phyloP scores from a whole-genome alignment of 92 coral and sea anemone genomes.

The Paramuricea clavata region DNA sequence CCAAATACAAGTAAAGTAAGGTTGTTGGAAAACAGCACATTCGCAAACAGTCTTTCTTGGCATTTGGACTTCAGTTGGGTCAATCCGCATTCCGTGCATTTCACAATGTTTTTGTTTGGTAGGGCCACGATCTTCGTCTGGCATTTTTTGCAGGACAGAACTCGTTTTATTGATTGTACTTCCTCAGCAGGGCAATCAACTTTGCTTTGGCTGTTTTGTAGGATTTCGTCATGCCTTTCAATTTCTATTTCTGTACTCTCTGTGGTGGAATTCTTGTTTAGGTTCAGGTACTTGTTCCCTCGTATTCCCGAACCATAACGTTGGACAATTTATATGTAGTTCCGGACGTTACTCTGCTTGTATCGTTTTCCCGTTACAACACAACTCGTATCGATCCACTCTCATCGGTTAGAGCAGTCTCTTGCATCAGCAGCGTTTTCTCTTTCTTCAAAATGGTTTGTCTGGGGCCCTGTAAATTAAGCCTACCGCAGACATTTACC shows the following conservation, averaged over 20 bases:
- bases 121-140: slow-evolving; percentile 55
- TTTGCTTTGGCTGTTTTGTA: slow-evolving; percentile 10
- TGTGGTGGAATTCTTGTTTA: neutral
- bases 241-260: neutral
- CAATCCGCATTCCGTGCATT: slow-evolving; percentile 57
- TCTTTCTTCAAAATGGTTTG: slow-evolving; percentile 12
- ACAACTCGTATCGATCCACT: slow-evolving; percentile 12
- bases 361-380: slow-evolving; percentile 17
- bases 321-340: neutral
- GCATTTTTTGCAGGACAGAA: slow-evolving; percentile 57
- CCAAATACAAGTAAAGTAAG: slow-evolving; percentile 42
- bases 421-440: slow-evolving; percentile 23
- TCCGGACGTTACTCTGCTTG: neutral
- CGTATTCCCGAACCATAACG: neutral
- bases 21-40: slow-evolving; percentile 41
- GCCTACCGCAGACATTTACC: slow-evolving; percentile 21
- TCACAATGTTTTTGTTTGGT: slow-evolving; percentile 50
- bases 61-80: slow-evolving; percentile 51
- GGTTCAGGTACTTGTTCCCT: slow-evolving; percentile 7
- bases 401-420: slow-evolving; percentile 11
- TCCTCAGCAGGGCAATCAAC: slow-evolving; percentile 46
- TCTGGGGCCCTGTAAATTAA: slow-evolving; percentile 2
- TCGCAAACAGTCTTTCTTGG: slow-evolving; percentile 43
- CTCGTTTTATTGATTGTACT: slow-evolving; percentile 45
- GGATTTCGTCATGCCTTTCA: slow-evolving; percentile 20